Base-by-base conservation (phyloP, 2,113 vertebrate species). In the Lycocorax pyrrhopterus region DNA sequence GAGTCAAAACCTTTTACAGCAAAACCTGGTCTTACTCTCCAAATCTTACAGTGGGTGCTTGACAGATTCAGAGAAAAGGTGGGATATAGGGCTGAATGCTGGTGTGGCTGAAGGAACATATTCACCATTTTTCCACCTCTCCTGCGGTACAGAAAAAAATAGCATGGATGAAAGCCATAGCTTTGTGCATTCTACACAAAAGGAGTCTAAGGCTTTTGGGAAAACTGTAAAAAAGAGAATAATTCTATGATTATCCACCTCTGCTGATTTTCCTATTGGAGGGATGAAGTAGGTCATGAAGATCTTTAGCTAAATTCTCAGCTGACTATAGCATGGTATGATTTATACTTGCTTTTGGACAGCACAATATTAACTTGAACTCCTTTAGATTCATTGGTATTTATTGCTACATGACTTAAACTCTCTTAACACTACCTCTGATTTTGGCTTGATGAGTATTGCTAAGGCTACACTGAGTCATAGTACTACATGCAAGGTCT, bases 241-340 rank as follows among this genome's bases (percentile, higher is more conserved):
- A 3, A 64, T 87, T 76, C 85, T 85, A 23, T 73, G 62, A 75
- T 88, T 96, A 71, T 74, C 51, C 8, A 58, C 18, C 23, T 91
- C 58, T 53, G 41, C 74, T 83, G 85, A 64, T 93, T 88, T 88
- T 90, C 60, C 47, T 90, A 0, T 47, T 63, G 41, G n/a, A 84
- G 52, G 44, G 47, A 78, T 87, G 85, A 95, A 94, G 55, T 94
- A 95, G 55, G 82, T 90, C 96, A 81, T 18, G 33, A 69, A 77
- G 72, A 77, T 46, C 64, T 91, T 77, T 37, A 80, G 56, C 33
- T 77, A 56, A 88, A 94, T 67, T 96, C 79, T 72, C 73, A 90
- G 16, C 30, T 63, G 63, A 68, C 46, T 89, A 4, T 56, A 64
- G 35, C 33, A 33, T 44, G 21, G 10, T 55, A 59, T 53, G 43